A percentile compares a stretch with the other conserved stretches of the same genome.
These are phyloP conservation scores for Mormyrops attenuatus DNA, from an alignment of 2,797 vertebrate genomes.

Conservation along the genomic window DNA sequence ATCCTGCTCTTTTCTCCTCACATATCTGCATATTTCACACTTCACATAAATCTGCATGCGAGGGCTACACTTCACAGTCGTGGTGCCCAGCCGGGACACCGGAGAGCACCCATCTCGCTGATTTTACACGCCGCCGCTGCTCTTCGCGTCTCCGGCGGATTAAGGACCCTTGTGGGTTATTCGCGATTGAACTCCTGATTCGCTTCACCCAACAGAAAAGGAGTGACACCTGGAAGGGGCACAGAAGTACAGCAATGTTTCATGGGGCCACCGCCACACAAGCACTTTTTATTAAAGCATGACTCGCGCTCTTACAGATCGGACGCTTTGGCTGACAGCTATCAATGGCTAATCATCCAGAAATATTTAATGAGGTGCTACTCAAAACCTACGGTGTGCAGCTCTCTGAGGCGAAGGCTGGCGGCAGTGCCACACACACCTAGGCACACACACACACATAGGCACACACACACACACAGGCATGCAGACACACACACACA, in stretches of 20 bases:
- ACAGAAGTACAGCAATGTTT: neutral
- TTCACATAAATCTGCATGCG: neutral
- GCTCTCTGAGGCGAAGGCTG: neutral
- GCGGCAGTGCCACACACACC: neutral
- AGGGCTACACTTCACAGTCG: neutral
- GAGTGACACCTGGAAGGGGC: neutral
- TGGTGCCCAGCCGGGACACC: neutral
- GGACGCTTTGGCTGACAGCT: neutral
- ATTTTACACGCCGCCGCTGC: neutral
- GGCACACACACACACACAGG: neutral
- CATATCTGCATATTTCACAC: neutral
- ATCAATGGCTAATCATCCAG: constrained; percentile 6
- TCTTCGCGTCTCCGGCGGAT: neutral
- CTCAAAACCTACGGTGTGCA: neutral
- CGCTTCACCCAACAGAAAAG: neutral
- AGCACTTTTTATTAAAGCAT: neutral
- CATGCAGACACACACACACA: neutral
- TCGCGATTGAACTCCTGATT: neutral
- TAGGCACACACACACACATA: neutral
- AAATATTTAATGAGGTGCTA: constrained; percentile 6
- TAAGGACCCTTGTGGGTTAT: neutral
- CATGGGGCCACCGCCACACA: neutral
- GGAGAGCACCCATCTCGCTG: neutral
- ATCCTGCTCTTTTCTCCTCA: neutral
- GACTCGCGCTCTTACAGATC: neutral